These are phyloP conservation scores for Homarus americanus DNA, from an alignment of 1,140 invertebrate genomes.

Conservation along the genomic window DNA sequence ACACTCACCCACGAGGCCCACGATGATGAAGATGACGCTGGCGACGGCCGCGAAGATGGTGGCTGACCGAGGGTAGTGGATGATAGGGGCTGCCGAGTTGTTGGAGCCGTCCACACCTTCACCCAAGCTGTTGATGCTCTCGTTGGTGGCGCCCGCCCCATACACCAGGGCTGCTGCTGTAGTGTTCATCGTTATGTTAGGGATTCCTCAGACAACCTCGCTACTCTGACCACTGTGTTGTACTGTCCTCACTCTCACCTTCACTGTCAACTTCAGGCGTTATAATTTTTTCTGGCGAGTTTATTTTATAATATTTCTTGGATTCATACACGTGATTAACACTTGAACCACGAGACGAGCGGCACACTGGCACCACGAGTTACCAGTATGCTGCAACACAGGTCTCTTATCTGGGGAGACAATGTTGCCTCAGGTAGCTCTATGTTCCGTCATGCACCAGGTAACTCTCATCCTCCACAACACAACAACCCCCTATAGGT, in stretches of 20 bases:
- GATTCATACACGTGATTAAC: neutral
- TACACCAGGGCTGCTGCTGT: constrained; percentile 7
- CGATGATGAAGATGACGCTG: constrained; percentile 87
- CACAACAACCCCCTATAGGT: too few relatives aligned
- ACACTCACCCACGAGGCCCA: constrained; percentile 86
- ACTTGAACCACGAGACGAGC: neutral
- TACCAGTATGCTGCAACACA: neutral
- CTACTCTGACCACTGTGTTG: neutral
- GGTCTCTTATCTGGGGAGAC: too few relatives aligned
- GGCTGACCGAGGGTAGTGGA: constrained; percentile 84
- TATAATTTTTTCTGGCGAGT: neutral
- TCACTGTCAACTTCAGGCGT: too few relatives aligned
- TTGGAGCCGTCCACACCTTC: neutral
- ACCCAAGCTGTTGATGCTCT: neutral
- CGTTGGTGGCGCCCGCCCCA: neutral
- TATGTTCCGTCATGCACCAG: too few relatives aligned
- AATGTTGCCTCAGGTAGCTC: too few relatives aligned
- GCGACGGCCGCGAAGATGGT: constrained; percentile 87
- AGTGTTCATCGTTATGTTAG: neutral
- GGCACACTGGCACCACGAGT: neutral
- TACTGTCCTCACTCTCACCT: too few relatives aligned
- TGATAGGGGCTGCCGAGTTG: constrained; percentile 34
- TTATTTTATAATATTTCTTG: neutral
- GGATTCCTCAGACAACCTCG: neutral
- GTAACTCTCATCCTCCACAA: too few relatives aligned